phyloP scores from a whole-genome alignment of 2,797 vertebrate genomes.

The Astyanax mexicanus region DNA sequence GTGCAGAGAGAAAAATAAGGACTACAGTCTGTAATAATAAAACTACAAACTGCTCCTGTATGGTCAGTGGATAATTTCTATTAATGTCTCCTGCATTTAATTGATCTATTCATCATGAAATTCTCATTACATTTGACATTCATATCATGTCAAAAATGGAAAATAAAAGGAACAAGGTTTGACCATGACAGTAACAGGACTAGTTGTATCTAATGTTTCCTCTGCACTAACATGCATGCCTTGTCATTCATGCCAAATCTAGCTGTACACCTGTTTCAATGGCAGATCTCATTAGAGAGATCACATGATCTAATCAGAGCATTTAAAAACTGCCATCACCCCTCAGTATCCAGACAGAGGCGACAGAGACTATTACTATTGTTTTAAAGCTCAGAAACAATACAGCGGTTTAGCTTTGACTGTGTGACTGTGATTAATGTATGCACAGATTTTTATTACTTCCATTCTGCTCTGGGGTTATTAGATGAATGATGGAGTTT shows the following conservation, averaged over 20 bases:
- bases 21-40: too few relatives aligned
- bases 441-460: background rate
- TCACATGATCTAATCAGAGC: background rate
- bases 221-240: conserved; percentile 13
- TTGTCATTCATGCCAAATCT: conserved; percentile 2
- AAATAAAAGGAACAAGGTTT: too few relatives aligned
- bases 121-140: too few relatives aligned
- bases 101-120: too few relatives aligned
- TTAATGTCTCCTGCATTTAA: too few relatives aligned
- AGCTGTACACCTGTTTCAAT: background rate
- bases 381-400: background rate
- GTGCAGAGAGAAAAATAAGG: too few relatives aligned
- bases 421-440: background rate
- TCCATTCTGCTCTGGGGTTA: background rate
- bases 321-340: conserved; percentile 10
- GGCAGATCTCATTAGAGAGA: conserved; percentile 1
- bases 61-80: too few relatives aligned
- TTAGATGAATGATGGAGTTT: background rate
- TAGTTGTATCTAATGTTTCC: too few relatives aligned
- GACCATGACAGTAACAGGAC: too few relatives aligned
- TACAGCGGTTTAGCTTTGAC: background rate
- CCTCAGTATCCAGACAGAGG: background rate
- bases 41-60: too few relatives aligned
- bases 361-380: background rate
- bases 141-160: too few relatives aligned